Evolutionary conservation across 2,797 vertebrate genomes (phyloP), one percentile per base, ranked within the genome.

Genomic region (Hypotaenidia philippensis): DNA sequence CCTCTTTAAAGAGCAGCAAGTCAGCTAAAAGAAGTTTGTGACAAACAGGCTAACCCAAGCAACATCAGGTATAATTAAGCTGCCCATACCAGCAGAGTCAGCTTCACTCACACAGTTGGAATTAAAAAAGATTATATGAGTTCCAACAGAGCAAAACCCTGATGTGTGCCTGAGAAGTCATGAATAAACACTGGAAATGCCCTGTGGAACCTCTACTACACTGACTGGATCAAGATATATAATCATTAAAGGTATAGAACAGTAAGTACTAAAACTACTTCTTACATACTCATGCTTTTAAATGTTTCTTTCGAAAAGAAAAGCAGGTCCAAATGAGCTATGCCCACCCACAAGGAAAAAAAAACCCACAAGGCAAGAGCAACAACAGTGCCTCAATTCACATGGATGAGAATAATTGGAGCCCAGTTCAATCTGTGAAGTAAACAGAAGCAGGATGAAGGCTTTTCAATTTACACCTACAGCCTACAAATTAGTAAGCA

Each of bases 401-500:
- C 89, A 94, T 0, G n/a, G 92, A 93, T 66, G 91, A 85, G 94
- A 96, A 96, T 95, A 94, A 96, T 60, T 93, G 92, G 75, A 92
- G 89, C 66, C 81, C 81, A 52, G 91, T 85, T 96, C 94, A 96
- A 92, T 92, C 84, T 66, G 81, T 74, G 96, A 95, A 94, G 93
- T 95, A 96, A 96, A 96, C 91, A 95, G 91, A 93, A 92, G 95
- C 87, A 87, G 78, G 89, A 89, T 66, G 95, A 94, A 96, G 82
- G 91, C 91, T 93, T 93, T 96, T 92, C 94, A 94, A 89, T 95
- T 95, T 94, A 91, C 87, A 96, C 94, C 96, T 94, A 84, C 96
- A 93, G 95, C 95, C 95, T 96, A 95, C 96, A 95, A 95, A 96
- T 96, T 92, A 96, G 94, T 76, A 55, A 93, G 95, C 75, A 94